Percentiles rank a stretch among this genome's conserved stretches.
These are phyloP conservation scores for Pachydiplax longipennis DNA, from an alignment of 2,888 invertebrate genomes.

Conservation along the genomic window DNA sequence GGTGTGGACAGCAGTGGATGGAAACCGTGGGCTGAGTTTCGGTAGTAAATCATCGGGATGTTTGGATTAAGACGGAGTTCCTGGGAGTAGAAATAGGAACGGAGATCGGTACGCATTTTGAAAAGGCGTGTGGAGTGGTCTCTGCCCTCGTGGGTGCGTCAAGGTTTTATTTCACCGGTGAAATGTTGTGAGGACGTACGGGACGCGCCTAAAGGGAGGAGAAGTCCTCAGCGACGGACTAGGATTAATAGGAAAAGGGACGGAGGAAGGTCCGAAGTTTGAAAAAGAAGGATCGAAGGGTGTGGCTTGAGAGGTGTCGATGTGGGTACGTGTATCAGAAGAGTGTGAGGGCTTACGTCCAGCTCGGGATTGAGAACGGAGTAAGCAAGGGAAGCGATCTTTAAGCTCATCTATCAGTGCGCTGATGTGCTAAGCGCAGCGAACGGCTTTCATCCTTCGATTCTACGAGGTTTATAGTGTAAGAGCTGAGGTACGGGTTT, in stretches of 20 bases:
- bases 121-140: not conserved
- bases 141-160: not conserved
- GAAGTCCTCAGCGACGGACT: not conserved
- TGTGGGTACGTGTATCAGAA: not conserved
- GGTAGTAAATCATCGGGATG: not conserved
- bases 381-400: not conserved
- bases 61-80: not conserved
- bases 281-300: not conserved
- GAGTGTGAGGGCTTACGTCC: not conserved
- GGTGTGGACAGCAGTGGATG: not conserved
- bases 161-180: not conserved
- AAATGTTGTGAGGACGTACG: not conserved
- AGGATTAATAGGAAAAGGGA: not conserved
- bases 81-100: not conserved
- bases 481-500: too few relatives aligned
- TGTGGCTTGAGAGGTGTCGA: not conserved
- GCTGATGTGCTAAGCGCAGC: too few relatives aligned
- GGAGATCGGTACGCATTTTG: not conserved
- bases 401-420: too few relatives aligned
- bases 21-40: not conserved
- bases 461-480: too few relatives aligned
- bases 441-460: too few relatives aligned
- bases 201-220: not conserved
- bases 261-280: not conserved
- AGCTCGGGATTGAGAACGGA: not conserved